Base-by-base conservation (phyloP, 2,888 invertebrate genomes). In the Ypsolopha scabrella region DNA sequence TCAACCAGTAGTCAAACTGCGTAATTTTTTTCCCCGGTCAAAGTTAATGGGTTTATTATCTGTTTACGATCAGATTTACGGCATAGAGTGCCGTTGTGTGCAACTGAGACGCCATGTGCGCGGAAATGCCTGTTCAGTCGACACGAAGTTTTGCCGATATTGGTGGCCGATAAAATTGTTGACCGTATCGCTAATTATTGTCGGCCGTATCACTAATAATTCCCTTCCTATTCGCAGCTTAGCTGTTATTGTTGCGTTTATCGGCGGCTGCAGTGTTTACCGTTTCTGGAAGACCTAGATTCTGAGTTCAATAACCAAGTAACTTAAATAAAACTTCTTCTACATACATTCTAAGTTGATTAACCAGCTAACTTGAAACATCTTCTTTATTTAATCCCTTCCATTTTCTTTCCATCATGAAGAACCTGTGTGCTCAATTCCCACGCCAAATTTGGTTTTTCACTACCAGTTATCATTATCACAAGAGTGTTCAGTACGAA, bases 51-150 rank as follows among this genome's bases (percentile, higher is more conserved):
- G 51, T 53, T 39, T 45, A 51, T 63, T 65, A 65, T 65, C 64
- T 57, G 52, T 41, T 50, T 46, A 11, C 55, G 56, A 65, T 65
- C 64, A 62, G 63, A 61, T 65, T 62, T 62, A 63, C 61, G 57
- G 57, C 55, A 53, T 50, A 54, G 57, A 55, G 55, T 56, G 58
- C 54, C 57, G 55, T 57, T 53, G 51, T 57, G 57, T 54, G 51
- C 54, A 55, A 52, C 46, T 38, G 35, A 33, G 53, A 41, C 43
- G 37, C 44, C 37, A n/a, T 46, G 48, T 44, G 54, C 51, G 43
- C 51, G 53, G 53, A 54, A 46, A 49, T 51, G 37, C 38, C 34
- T 41, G 43, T 34, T 39, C 52, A 41, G 50, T 52, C 34, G 39
- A 50, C 50, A 38, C 34, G 44, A 44, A 24, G 41, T 43, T 45